These are phyloP conservation scores for Muricea muricata DNA, from an alignment of 92 coral and sea anemone genomes.

Conservation along the genomic window DNA sequence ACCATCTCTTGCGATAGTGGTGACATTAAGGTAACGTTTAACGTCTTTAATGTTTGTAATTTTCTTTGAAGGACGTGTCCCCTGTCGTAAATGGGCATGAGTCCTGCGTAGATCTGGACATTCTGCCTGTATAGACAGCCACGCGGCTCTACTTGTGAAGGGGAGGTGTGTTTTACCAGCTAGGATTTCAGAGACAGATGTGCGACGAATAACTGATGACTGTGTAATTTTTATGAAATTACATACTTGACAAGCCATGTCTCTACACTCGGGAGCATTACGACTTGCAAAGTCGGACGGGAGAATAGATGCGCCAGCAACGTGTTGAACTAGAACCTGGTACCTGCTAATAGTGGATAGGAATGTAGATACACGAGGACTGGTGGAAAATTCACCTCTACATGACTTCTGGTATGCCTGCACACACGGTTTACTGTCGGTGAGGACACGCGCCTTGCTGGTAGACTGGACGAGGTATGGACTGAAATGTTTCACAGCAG, in stretches of 20 bases:
- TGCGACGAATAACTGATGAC: background rate
- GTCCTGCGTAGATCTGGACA: constrained; percentile 16
- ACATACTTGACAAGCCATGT: constrained; percentile 34
- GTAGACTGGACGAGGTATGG: constrained; percentile 37
- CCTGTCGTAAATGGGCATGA: constrained; percentile 4
- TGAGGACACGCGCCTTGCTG: constrained; percentile 11
- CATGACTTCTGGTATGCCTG: constrained; percentile 61
- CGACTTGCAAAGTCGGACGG: constrained; percentile 66
- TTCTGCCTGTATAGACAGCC: constrained; percentile 30
- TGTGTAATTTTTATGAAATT: background rate
- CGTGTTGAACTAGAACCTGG: constrained; percentile 45
- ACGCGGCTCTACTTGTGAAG: constrained; percentile 19
- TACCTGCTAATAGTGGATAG: constrained; percentile 56
- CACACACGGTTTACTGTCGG: constrained; percentile 48
- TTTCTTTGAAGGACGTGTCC: constrained; percentile 36
- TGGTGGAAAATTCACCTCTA: constrained; percentile 58
- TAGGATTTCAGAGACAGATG: background rate
- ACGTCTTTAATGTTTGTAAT: background rate
- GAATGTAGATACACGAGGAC: constrained; percentile 53
- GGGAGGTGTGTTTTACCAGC: background rate
- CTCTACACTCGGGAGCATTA: constrained; percentile 45
- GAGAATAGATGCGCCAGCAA: constrained; percentile 45
- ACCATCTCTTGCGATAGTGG: constrained; percentile 9
- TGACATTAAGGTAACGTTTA: constrained; percentile 22
- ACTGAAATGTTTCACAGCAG: constrained; percentile 53